Percentiles rank a stretch among this genome's conserved stretches.
Conservation (phyloP, 2,113 vertebrate genomes). For the Ploceus nigricollis region DNA sequence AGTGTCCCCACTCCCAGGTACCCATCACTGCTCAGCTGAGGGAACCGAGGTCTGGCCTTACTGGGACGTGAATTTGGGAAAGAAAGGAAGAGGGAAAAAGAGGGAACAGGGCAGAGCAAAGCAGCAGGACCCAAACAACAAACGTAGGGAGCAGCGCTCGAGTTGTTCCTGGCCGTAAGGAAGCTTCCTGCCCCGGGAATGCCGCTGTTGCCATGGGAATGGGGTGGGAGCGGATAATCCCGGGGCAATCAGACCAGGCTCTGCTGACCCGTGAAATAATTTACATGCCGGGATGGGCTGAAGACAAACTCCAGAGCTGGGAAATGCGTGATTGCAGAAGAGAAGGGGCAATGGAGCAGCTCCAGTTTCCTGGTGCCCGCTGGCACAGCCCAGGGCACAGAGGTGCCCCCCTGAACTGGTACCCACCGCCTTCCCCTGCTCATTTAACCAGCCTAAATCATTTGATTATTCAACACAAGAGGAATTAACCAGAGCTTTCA, state of each 20-base stretch:
- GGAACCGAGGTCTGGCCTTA: not conserved
- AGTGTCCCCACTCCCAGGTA: not conserved
- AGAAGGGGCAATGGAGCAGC: not conserved
- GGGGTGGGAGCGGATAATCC: not conserved
- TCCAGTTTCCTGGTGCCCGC: fast-evolving
- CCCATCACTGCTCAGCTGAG: fast-evolving
- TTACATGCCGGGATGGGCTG: not conserved
- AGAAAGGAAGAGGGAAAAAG: not conserved
- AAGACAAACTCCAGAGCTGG: not conserved
- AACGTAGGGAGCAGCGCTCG: not conserved
- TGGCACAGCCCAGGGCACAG: not conserved
- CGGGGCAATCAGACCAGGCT: not conserved
- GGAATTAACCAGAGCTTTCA: not conserved
- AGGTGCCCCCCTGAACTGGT: not conserved
- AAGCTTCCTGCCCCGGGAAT: not conserved
- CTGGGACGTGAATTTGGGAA: not conserved
- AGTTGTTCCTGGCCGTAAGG: not conserved
- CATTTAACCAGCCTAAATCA: not conserved
- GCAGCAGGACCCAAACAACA: not conserved
- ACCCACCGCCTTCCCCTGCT: fast-evolving
- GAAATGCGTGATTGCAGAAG: fast-evolving
- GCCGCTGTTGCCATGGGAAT: constrained; percentile 43
- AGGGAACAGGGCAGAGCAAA: not conserved
- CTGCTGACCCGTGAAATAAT: not conserved
- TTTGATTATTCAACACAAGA: not conserved